A percentile compares a stretch with the other conserved stretches of the same genome.
Evolutionary conservation across 2,888 invertebrate species (phyloP).

Genomic region (Hanleya hanleyi): DNA sequence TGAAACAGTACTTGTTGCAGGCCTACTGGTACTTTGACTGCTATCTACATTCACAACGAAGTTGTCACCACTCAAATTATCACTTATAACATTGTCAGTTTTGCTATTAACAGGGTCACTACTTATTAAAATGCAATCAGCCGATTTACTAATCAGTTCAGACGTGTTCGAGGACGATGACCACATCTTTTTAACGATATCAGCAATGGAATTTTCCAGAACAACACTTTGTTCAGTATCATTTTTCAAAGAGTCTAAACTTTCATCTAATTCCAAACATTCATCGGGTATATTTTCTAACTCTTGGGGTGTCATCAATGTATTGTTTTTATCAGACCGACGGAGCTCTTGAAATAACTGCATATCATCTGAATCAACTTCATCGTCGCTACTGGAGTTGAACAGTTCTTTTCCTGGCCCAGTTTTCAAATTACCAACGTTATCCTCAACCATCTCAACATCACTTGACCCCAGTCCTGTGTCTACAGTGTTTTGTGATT

Average conservation of each 20-base stretch:
- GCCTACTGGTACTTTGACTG: no score
- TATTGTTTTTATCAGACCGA: neutral
- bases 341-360: neutral
- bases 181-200: slow-evolving; percentile 4
- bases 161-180: neutral
- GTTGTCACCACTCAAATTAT: no score
- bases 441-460: neutral
- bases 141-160: neutral
- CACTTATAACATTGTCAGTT: neutral
- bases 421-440: neutral
- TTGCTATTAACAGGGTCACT: neutral
- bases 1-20: no score
- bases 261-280: slow-evolving; percentile 3
- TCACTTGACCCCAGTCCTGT: neutral
- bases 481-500: no score
- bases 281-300: neutral
- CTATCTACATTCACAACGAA: no score
- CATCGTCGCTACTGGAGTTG: neutral
- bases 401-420: neutral
- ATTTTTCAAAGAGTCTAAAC: neutral
- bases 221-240: no score
- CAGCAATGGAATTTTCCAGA: neutral
- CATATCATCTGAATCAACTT: neutral
- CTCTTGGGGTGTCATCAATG: neutral
- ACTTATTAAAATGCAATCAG: neutral